Percentiles rank a stretch among this genome's conserved stretches.
Evolutionary conservation across 2,113 vertebrate genomes (phyloP).

Genomic region (Speoplatyrhinus poulsoni): DNA sequence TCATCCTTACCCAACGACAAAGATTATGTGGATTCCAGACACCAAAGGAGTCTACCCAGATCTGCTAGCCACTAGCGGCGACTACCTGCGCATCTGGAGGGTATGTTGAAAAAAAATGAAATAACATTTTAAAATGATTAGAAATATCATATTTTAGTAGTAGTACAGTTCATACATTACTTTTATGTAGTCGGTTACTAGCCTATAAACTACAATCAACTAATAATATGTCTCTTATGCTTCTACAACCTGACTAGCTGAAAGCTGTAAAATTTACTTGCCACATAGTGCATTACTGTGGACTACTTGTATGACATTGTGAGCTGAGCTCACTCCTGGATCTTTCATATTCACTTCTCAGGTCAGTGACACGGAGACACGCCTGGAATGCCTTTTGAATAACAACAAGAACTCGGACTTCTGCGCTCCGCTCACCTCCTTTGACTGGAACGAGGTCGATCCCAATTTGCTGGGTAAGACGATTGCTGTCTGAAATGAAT

Average conservation of each 20-base stretch:
- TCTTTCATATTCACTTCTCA: conserved; percentile 45
- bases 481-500: not conserved
- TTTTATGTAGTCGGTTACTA: too few species aligned
- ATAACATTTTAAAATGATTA: too few species aligned
- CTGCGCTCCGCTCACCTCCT: conserved; percentile 96
- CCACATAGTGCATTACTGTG: not conserved
- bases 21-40: conserved; percentile 99
- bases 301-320: not conserved
- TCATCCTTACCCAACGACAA: conserved; percentile 97
- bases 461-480: conserved; percentile 93
- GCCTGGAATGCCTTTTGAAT: conserved; percentile 96
- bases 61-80: conserved; percentile 93
- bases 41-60: conserved; percentile 98
- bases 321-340: not conserved
- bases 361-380: conserved; percentile 97
- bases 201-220: too few species aligned
- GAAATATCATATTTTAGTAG: too few species aligned
- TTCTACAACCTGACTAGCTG: not conserved
- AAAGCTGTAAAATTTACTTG: not conserved
- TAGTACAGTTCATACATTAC: too few species aligned
- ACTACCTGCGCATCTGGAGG: conserved; percentile 97
- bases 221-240: too few species aligned
- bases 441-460: conserved; percentile 99
- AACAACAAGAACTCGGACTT: conserved; percentile 99
- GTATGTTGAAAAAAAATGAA: conserved; percentile 68